phyloP scores from a whole-genome alignment of 1,140 invertebrate genomes.

The Globodera rostochiensis region DNA sequence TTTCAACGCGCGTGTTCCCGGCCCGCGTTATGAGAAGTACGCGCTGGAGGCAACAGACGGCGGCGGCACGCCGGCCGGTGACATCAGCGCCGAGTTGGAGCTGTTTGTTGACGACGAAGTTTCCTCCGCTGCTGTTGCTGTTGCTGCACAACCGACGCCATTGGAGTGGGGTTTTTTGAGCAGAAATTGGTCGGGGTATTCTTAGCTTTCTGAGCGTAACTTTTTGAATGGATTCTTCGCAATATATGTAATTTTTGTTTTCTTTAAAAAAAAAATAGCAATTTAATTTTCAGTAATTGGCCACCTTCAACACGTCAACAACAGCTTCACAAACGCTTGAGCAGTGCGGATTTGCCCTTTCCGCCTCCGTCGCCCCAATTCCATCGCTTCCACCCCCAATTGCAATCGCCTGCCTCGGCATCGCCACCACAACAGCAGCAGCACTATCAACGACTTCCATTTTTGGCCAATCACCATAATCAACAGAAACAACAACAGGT shows the following conservation, averaged over 20 bases:
- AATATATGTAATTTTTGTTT: not conserved
- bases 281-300: not conserved
- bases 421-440: not conserved
- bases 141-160: not conserved
- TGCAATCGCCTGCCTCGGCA: not conserved
- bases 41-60: not conserved
- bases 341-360: conserved; percentile 7
- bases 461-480: not conserved
- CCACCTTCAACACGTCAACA: not conserved
- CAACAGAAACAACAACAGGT: not conserved
- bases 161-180: not conserved
- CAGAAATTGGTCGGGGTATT: not conserved
- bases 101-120: conserved; percentile 4
- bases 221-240: not conserved
- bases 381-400: not conserved
- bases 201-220: not conserved
- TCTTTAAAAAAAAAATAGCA: no score
- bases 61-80: not conserved
- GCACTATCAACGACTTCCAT: not conserved
- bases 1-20: conserved; percentile 54
- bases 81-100: conserved; percentile 8
- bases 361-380: not conserved
- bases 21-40: conserved; percentile 27
- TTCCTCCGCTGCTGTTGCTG: not conserved
- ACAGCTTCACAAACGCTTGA: not conserved